Evolutionary conservation across 2,797 vertebrate genomes (phyloP), one percentile per base, ranked within the genome.

Genomic region (Pyrocephalus nanus): DNA sequence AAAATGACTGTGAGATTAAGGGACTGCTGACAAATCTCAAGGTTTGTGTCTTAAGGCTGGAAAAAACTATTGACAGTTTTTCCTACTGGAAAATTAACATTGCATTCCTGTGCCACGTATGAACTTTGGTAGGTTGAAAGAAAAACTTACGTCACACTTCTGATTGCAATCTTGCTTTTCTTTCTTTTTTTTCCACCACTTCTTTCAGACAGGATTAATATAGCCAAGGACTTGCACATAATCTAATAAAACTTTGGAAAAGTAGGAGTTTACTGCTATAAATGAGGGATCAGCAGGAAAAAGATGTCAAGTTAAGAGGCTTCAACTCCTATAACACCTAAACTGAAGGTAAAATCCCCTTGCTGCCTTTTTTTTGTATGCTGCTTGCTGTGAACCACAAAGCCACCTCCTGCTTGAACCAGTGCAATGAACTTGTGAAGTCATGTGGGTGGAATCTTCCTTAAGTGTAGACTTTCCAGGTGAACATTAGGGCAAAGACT

Each of bases 311-410:
- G 12, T 76, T 94, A 88, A 91, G 74, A 86, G 53, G 20, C 48
- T 87, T 82, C 62, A 67, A 57, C 42, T 76, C 57, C 73, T 76
- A 9, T 73, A 73, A 51, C 79, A 67, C 64, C 71, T 61, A 67
- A 94, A 92, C 45, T 21, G 53, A 92, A 93, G 90, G 94, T 94
- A 96, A 92, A 92, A 71, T 71, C 25, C 12, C 30, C 22, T 72
- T 86, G 34, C 40, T 80, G 23, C 18, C 4, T 57, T 36, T 42
- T 53, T 82, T 70, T 34, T 3, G 6, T 18, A 8, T n/a, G 43
- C 8, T 69, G 5, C 43, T 47, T 90, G 45, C 62, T 84, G 50
- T 50, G 25, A 92, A 67, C n/a, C 38, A 40, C 80, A 88, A 75
- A 86, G 40, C 73, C 48, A 36, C 62, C 65, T 86, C 55, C 45